Evolutionary conservation across 2,888 invertebrate species (phyloP), one percentile per base, ranked within the genome.

Genomic region (Eueremaeus valkanovi): DNA sequence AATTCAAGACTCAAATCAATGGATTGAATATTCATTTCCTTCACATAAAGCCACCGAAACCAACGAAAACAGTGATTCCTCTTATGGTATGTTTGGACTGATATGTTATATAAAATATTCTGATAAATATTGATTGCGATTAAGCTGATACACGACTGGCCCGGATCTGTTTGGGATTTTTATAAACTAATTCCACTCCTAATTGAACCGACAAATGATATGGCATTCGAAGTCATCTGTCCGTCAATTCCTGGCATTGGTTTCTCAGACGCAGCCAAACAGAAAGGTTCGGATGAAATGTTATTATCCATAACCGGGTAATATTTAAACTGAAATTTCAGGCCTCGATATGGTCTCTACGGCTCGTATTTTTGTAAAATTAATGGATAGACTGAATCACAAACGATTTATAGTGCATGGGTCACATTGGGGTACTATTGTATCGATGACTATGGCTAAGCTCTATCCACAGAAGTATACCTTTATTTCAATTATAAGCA

Each of bases 81-180:
- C 91, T 92, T 0, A 78, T 93, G 18, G 82, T 93, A n/a, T n/a
- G n/a, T n/a, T n/a, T n/a, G n/a, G n/a, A n/a, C n/a, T n/a, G n/a
- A n/a, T 49, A 9, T n/a, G n/a, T n/a, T n/a, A n/a, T n/a, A n/a
- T n/a, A n/a, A n/a, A n/a, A n/a, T n/a, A n/a, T n/a, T n/a, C n/a
- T n/a, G n/a, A n/a, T n/a, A n/a, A n/a, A n/a, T n/a, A n/a, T n/a
- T n/a, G n/a, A n/a, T n/a, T n/a, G n/a, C n/a, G n/a, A n/a, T n/a
- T n/a, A n/a, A n/a, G n/a, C n/a, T n/a, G 6, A 82, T 90, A 21
- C 93, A 93, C 79, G 92, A 93, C 31, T 93, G 93, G 93, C 93
- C 93, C 0, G 91, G 92, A 3, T 90, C 91, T 0, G 83, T 92
- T 0, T 86, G 89, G 8, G 92, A 93, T 83, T 92, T 92, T 83